phyloP scores from a whole-genome alignment of 2,113 vertebrate genomes.

The Acrocephalus arundinaceus region DNA sequence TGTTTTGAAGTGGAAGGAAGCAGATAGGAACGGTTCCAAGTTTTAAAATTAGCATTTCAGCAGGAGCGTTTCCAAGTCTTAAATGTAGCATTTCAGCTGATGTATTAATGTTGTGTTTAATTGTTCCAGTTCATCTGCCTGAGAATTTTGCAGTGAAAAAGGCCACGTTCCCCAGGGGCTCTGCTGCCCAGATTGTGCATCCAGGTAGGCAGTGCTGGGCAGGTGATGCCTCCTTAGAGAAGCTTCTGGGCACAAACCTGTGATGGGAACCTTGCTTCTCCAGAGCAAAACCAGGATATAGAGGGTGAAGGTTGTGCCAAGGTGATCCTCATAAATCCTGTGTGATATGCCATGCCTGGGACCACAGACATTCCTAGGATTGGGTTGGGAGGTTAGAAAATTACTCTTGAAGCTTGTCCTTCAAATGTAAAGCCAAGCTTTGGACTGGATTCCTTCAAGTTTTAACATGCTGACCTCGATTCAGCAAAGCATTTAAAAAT shows the following conservation, averaged over 20 bases:
- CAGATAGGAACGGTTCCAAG: background rate
- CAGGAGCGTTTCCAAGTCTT: background rate
- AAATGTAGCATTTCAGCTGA: background rate
- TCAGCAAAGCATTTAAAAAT: background rate
- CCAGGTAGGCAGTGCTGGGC: background rate
- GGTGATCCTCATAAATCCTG: background rate
- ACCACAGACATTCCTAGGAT: background rate
- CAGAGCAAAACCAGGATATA: background rate
- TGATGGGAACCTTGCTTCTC: background rate
- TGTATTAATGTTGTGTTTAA: background rate
- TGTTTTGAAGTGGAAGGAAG: background rate
- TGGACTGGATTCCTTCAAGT: background rate
- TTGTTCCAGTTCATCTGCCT: background rate
- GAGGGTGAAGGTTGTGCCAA: background rate
- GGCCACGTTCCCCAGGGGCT: background rate
- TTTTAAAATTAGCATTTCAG: background rate
- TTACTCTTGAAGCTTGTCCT: background rate
- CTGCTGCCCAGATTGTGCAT: background rate
- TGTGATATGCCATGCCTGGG: background rate
- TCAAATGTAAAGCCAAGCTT: background rate
- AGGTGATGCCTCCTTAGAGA: background rate
- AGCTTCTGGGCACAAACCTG: background rate
- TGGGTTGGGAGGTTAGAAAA: background rate
- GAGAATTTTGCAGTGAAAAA: background rate
- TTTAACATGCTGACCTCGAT: background rate